These are phyloP conservation scores for Mixornis gularis DNA, from an alignment of 2,113 vertebrate species.

Conservation along the genomic window DNA sequence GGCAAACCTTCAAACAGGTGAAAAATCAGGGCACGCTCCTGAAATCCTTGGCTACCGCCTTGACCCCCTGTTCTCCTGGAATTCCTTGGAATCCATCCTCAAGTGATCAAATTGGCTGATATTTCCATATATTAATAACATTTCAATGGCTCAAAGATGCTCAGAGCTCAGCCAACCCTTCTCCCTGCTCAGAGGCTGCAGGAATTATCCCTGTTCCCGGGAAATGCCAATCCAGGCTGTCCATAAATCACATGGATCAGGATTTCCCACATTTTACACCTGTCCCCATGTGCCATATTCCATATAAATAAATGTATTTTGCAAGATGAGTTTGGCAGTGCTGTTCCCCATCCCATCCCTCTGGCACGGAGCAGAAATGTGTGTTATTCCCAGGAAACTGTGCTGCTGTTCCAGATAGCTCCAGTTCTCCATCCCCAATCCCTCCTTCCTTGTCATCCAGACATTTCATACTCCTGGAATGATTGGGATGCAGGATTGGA, in stretches of 20 bases:
- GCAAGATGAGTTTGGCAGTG: neutral
- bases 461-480: rapidly evolving
- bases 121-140: neutral
- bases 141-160: neutral
- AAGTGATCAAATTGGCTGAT: neutral
- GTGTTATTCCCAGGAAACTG: neutral
- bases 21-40: neutral
- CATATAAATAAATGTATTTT: neutral
- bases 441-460: neutral
- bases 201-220: neutral
- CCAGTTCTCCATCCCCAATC: rapidly evolving
- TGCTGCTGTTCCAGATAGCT: rapidly evolving
- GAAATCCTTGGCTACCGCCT: neutral
- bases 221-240: neutral
- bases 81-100: neutral
- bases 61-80: neutral
- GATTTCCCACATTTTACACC: neutral
- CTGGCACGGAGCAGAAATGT: rapidly evolving
- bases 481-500: rapidly evolving
- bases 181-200: neutral
- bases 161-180: neutral
- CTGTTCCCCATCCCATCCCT: neutral
- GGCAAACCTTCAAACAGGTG: neutral
- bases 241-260: rapidly evolving
- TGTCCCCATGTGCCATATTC: neutral